A percentile compares a stretch with the other conserved stretches of the same genome.
These are phyloP conservation scores for Pecten maximus DNA, from an alignment of 2,888 invertebrate genomes.

Conservation along the genomic window DNA sequence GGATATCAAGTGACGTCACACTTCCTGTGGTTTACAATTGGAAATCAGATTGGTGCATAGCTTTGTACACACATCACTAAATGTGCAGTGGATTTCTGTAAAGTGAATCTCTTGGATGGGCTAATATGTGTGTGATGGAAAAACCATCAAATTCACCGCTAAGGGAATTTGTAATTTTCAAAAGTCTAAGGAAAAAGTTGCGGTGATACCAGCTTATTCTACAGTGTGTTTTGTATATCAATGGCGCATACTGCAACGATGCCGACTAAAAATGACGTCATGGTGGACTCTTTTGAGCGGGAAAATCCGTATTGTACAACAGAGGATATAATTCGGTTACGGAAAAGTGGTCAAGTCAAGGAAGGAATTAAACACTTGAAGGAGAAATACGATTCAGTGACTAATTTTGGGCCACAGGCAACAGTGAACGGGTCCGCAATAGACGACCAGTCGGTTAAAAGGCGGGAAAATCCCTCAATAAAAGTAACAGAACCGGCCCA, in stretches of 20 bases:
- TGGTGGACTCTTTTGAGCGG: constrained; percentile 18
- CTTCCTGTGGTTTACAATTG: neutral
- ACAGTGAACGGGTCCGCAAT: neutral
- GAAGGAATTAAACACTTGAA: constrained; percentile 73
- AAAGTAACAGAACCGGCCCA: neutral
- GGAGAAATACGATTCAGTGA: constrained; percentile 79
- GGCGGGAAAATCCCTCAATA: constrained; percentile 38
- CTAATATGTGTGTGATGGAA: neutral
- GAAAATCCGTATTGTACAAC: constrained; percentile 54
- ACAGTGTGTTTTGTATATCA: neutral
- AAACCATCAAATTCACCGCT: neutral
- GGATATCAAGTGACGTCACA: neutral
- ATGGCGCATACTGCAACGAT: constrained; percentile 13
- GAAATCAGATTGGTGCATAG: neutral
- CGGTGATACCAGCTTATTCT: too few species aligned
- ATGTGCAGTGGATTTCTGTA: neutral
- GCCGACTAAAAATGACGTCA: constrained; percentile 32
- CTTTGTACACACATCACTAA: neutral
- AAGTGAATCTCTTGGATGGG: neutral
- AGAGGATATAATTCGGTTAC: constrained; percentile 51
- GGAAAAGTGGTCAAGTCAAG: constrained; percentile 52
- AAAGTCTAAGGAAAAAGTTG: neutral
- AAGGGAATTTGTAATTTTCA: neutral
- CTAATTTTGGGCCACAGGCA: constrained; percentile 61
- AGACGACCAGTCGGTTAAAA: neutral